Evolutionary conservation across 2,888 invertebrate genomes (phyloP), one percentile per base, ranked within the genome.

Genomic region (Onthophagus sagittarius): DNA sequence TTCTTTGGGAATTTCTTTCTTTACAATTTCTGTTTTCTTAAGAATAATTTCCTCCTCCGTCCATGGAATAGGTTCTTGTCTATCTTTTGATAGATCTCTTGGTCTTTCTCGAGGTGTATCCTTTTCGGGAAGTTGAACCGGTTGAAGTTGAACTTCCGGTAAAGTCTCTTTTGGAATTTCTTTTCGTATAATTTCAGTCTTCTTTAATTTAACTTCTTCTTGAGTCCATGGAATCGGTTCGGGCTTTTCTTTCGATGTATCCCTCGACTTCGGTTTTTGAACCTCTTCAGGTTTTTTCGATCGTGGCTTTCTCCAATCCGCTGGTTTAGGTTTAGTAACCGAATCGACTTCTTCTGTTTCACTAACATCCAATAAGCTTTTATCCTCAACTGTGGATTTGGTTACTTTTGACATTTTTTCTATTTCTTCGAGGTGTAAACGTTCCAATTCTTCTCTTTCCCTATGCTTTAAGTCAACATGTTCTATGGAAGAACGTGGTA

Each of bases 211-310:
- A 14, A 90, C 86, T 77, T 88, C 87, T 83, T 93, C 90, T 80
- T 92, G 88, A 1, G 89, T 93, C 90, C 90, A 90, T 7, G 89
- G 88, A 79, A 84, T 83, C 0, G 82, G 77, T 75, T 88, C 86
- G 72, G 77, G 71, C 76, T 76, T 70, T 7, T 71, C 67, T 71
- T 71, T 63, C 69, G 73, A 73, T 31, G 31, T 73, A 5, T 73
- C 73, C 62, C 73, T 71, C 15, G 76, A 73, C 69, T 75, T 74
- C 71, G 15, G 67, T 62, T 69, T 15, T 63, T 71, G 71, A 23
- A 7, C 32, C 67, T 71, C 63, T 31, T 63, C 33, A 13, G 14
- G 33, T 64, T 32, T 32, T 32, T 33, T 64, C 1, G 32, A 23
- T 15, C 9, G n/a, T 71, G 77, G 70, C 75, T 76, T 75, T 15